Evolutionary conservation across 2,113 vertebrate species (phyloP).

Genomic region (Megalops atlanticus): DNA sequence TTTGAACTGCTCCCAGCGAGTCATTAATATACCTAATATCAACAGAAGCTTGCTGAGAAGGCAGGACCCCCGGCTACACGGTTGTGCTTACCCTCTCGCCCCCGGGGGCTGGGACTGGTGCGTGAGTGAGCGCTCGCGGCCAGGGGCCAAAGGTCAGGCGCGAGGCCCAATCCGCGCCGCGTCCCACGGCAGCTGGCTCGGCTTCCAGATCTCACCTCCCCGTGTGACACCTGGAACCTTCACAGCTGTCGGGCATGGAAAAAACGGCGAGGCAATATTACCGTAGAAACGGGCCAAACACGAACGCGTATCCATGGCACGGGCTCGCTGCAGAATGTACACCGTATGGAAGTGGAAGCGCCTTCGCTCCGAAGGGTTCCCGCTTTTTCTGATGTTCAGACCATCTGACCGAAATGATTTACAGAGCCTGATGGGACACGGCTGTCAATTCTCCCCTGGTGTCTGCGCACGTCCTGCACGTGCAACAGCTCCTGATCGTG

Average conservation of each 20-base stretch:
- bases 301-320: neutral
- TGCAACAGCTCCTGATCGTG: neutral
- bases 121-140: slow-evolving; percentile 23
- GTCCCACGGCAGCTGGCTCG: slow-evolving; percentile 20
- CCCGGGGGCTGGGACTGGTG: neutral
- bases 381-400: too few species aligned
- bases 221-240: neutral
- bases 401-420: too few species aligned
- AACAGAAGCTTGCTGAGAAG: slow-evolving; percentile 13
- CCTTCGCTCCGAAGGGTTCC: too few species aligned
- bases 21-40: slow-evolving; percentile 42
- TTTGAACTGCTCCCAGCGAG: slow-evolving; percentile 19
- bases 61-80: neutral
- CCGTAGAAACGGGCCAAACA: neutral
- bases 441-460: too few species aligned
- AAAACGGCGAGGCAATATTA: neutral
- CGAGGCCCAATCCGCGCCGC: neutral
- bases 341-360: neutral
- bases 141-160: slow-evolving; percentile 36
- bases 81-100: slow-evolving; percentile 9
- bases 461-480: too few species aligned
- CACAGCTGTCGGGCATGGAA: neutral
- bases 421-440: too few species aligned
- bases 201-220: slow-evolving; percentile 6
- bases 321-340: neutral